Base-by-base conservation (phyloP, 2,888 invertebrate genomes). In the Malthinus seriepunctatus region DNA sequence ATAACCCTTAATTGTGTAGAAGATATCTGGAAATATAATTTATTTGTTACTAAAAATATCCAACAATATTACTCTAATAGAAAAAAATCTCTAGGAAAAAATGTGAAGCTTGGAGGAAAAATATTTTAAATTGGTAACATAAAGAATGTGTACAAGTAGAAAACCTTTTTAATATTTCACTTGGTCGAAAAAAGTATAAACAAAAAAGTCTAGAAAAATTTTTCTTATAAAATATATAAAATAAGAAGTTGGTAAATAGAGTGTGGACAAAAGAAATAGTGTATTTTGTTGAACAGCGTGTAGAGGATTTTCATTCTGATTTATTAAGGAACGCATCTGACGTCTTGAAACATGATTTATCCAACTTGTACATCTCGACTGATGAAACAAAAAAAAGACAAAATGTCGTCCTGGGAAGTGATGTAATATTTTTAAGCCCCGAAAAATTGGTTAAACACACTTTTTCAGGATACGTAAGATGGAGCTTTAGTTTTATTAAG, bases 321-420 rank as follows among this genome's bases (percentile, higher is more conserved):
- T 59, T 59, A 59, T 59, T 58, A 53, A 54, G 50, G 54, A 50
- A 54, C 52, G 50, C 39, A 58, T 51, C 45, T 35, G 52, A 47
- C 45, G 54, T 46, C 50, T 42, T 35, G 39, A 51, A 54, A 59
- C 49, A 59, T 54, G 54, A 59, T 59, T 59, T 59, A 59, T 59
- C 39, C 42, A 50, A 34, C 48, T 49, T 55, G 35, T 49, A 48
- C 23, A 42, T 23, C 35, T 48, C 42, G 49, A 49, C 55, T 33
- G 49, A 42, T 54, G 54, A 14, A 48, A 34, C 33, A 55, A 46
- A 37, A 52, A 55, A 50, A 55, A 47, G 46, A 54, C 46, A 38
- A 38, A 46, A 46, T 46, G 34, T 45, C 32, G 49, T 37, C 50
- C 10, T 5, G 47, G 12, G 46, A 48, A 34, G 33, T 23, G 32